Evolutionary conservation across 2,888 invertebrate genomes (phyloP), one percentile per base, ranked within the genome.

Genomic region (Theodoxus fluviatilis): DNA sequence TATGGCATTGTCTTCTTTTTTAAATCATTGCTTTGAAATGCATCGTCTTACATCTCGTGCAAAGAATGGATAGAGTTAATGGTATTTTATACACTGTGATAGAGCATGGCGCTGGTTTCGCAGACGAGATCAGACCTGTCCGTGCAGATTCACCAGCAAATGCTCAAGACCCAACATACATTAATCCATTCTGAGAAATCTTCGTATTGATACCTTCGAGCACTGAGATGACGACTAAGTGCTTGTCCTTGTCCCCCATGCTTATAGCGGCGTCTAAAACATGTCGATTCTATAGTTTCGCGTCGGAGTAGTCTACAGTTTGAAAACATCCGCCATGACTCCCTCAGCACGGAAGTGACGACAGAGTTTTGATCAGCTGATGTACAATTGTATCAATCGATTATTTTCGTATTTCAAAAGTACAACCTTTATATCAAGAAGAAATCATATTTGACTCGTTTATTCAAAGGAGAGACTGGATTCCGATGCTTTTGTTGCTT

Each of bases 171-270:
- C 7, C 12, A 15, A 35, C 67, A 65, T 15, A 15, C 25, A 52
- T 38, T 38, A 40, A n/a, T 37, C 28, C 28, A 33, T 57, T 40
- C 12, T 38, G 31, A 12, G 7, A 15, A 40, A 7, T n/a, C 4
- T 6, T 43, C n/a, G 18, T 18, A 64, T 22, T 43, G 71, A 35
- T 79, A 85, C 85, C 85, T 79, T 84, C 83, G 71, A 85, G 73
- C 47, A 84, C 83, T 15, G 85, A 81, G 69, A 85, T 83, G 47
- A 85, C 85, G 18, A 84, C 83, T 3, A 85, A 74, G 74, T 79
- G 82, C 75, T 75, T 80, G 40, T 79, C 81, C 55, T 80, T 83
- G 68, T 80, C 81, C 18, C 82, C 81, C 85, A 85, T 84, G 47
- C 25, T 77, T 71, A 18, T 25, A n/a, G 12, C 1, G 3, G 18